Evolutionary conservation across 2,888 invertebrate genomes (phyloP), one percentile per base, ranked within the genome.

Genomic region (Ptilodon capucinus): DNA sequence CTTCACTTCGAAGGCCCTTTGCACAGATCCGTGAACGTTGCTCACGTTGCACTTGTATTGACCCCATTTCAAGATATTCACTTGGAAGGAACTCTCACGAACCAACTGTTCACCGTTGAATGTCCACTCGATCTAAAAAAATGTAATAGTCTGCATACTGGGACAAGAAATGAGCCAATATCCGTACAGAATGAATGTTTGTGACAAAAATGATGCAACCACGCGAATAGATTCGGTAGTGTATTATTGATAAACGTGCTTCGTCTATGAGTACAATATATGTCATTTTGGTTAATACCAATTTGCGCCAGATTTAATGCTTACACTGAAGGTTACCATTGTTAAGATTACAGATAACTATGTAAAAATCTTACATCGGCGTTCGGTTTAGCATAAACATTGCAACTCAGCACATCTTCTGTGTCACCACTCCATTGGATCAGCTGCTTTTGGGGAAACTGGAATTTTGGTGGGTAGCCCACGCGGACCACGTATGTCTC

Each of bases 401-500:
- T 34, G 30, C 70, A 68, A 16, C 46, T 45, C 4, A 54, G 13
- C 6, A 1, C 41, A n/a, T 57, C 41, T 1, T 13, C 7, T 30
- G 51, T n/a, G 9, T 14, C 38, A 8, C 57, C 70, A 6, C 8
- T 13, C 54, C 60, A 67, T 13, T 67, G 25, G 1, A 51, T 21
- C 0, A 19, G 9, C 2, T 40, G 4, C 1, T 17, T 40, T 16
- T 42, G 13, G 0, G 19, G 13, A 6, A 6, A 23, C 1, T 0
- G 18, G 41, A 64, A 54, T 2, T 1, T 16, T 0, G 71, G 71
- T 0, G 48, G 34, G 6, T 5, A 39, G 5, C 66, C 71, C 1
- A 70, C 59, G 0, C 57, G 36, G 0, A 70, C 59, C 1, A 46
- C 45, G 14, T 58, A 65, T 0, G 70, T 65, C 4, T 59, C 51